phyloP scores from a whole-genome alignment of 2,888 invertebrate species.

The Tyria jacobaeae region DNA sequence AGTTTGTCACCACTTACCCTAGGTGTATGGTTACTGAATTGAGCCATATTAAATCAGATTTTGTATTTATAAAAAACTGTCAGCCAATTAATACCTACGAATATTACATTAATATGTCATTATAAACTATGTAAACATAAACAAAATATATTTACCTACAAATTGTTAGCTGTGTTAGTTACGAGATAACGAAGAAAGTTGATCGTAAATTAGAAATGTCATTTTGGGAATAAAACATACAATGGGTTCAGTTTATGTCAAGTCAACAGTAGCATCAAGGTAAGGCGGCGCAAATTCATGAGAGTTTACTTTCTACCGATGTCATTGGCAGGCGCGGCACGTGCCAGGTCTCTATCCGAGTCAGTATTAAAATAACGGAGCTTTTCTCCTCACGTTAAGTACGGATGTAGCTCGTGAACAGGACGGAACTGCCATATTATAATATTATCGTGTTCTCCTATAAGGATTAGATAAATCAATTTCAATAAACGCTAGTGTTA shows the following conservation, averaged over 20 bases:
- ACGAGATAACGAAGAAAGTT: conserved; percentile 42
- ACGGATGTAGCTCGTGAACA: conserved; percentile 33
- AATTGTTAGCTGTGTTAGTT: conserved; percentile 28
- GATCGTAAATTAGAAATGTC: conserved; percentile 34
- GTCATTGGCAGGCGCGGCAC: conserved; percentile 77
- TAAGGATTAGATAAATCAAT: not conserved
- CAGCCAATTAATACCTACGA: too few species aligned
- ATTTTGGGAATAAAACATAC: conserved; percentile 58
- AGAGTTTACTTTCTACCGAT: conserved; percentile 79
- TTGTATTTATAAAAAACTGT: too few species aligned
- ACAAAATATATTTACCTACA: conserved; percentile 27
- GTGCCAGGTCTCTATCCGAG: conserved; percentile 61
- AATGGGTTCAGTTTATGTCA: conserved; percentile 57
- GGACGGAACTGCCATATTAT: conserved; percentile 47
- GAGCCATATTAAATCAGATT: too few species aligned
- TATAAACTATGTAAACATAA: conserved; percentile 46
- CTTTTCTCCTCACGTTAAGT: conserved; percentile 58
- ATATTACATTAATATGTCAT: too few species aligned
- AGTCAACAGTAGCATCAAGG: conserved; percentile 40
- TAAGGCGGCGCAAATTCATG: conserved; percentile 45
- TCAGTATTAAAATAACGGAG: conserved; percentile 69
- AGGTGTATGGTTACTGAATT: conserved; percentile 26
- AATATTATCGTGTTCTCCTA: conserved; percentile 18
- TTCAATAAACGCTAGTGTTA: not conserved
- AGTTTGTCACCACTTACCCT: conserved; percentile 66